Evolutionary conservation across 2,888 invertebrate genomes (phyloP), one percentile per base, ranked within the genome.

Genomic region (Conistra vaccinii): DNA sequence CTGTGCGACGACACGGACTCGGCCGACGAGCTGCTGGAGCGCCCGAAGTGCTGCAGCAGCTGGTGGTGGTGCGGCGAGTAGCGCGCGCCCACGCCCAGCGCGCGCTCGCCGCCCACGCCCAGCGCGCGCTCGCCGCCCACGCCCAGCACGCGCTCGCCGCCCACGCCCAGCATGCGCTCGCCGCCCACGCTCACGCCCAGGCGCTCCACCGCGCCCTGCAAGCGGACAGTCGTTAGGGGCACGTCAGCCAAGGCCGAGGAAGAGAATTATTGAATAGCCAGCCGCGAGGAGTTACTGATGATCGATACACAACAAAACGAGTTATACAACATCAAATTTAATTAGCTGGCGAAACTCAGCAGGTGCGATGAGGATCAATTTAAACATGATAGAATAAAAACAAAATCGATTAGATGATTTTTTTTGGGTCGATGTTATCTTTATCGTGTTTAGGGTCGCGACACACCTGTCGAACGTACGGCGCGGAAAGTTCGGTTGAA

Each of bases 1-100:
- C 92, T 90, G 87, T 87, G 90, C 87, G 95, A 95, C 48, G 97
- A 97, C 87, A 98, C 98, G 1, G 98, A 98, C 96, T 99, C 98
- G 88, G 98, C 98, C 32, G 98, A 98, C 95, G 98, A 98, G 94
- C 98, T 93, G 93, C 93, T 93, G 85, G 93, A 94, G 67, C 94
- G 93, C 62, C 98, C 90, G 88, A 94, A 91, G 85, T 94, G 94
- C 85, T 92, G 92, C 91, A 94, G 92, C 91, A 95, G 93, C 89
- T 93, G 93, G 78, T 93, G 93, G 89, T 96, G 96, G 87, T 93
- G 95, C 90, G 94, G 93, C 83, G 95, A 93, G 93, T 93, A 95
- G 81, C 93, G 92, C 87, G 90, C 78, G 77, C 73, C 73, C 74
- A 58, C 69, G 65, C 79, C 78, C 76, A 71, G 9, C 74, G 77